Conservation (phyloP, 2,888 invertebrate species). For the Esperia sulphurella region DNA sequence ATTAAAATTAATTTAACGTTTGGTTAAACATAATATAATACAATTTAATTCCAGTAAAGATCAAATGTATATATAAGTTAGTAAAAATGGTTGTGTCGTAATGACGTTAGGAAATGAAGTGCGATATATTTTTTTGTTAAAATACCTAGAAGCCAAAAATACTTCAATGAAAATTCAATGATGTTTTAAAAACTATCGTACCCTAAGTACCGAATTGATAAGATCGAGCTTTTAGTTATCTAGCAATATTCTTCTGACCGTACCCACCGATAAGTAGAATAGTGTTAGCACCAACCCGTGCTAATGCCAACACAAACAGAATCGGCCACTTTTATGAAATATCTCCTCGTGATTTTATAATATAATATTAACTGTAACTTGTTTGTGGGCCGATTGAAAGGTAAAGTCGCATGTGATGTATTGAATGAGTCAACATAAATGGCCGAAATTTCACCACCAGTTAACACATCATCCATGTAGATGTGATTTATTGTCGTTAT, state of each 20-base stretch:
- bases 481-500: constrained; percentile 13
- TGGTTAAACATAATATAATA: no score
- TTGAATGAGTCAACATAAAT: constrained; percentile 49
- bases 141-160: no score
- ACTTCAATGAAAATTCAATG: no score
- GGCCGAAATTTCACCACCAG: constrained; percentile 56
- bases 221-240: no score
- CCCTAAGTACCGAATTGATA: no score
- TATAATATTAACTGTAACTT: constrained; percentile 68
- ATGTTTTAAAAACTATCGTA: no score
- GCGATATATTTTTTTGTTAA: no score
- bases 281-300: constrained; percentile 55
- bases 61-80: no score
- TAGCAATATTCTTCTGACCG: constrained; percentile 9
- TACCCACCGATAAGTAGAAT: constrained; percentile 64
- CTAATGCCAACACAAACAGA: constrained; percentile 60
- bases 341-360: constrained; percentile 70
- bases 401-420: constrained; percentile 19
- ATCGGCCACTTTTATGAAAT: constrained; percentile 46
- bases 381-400: constrained; percentile 52
- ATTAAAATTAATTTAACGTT: no score
- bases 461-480: constrained; percentile 33
- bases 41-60: no score
- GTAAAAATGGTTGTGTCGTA: no score
- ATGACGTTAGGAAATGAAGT: no score